Conservation (phyloP, 2,797 vertebrate species). For the Falco rusticolus region DNA sequence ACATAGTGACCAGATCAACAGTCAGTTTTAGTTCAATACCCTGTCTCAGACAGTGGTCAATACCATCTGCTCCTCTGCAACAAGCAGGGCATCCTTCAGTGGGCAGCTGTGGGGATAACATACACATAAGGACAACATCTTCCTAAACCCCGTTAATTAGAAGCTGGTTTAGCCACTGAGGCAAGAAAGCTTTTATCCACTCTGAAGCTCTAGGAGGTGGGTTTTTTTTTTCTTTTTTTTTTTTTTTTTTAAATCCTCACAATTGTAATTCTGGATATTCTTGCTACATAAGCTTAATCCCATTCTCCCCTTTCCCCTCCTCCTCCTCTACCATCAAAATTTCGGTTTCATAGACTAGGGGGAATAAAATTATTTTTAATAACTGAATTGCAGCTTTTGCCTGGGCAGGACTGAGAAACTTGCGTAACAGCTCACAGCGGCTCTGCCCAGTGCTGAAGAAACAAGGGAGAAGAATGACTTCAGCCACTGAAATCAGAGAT, state of each 20-base stretch:
- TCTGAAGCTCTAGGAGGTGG: neutral
- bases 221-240: neutral
- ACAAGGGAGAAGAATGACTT: neutral
- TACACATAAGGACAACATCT: neutral
- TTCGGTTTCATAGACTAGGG: neutral
- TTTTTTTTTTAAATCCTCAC: neutral
- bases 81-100: slow-evolving; percentile 3
- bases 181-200: slow-evolving; percentile 26
- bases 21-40: neutral
- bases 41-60: slow-evolving; percentile 30
- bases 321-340: neutral
- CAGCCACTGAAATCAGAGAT: neutral
- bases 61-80: neutral
- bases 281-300: slow-evolving; percentile 20
- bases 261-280: neutral
- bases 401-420: neutral
- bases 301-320: neutral
- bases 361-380: neutral
- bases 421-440: neutral
- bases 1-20: neutral
- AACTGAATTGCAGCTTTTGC: neutral
- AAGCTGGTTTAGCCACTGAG: slow-evolving; percentile 43
- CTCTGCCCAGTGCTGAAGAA: neutral
- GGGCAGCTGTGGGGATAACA: slow-evolving; percentile 31
- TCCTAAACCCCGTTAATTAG: slow-evolving; percentile 53